phyloP scores from a whole-genome alignment of 1,140 invertebrate species.

The Chrysoperla carnea region DNA sequence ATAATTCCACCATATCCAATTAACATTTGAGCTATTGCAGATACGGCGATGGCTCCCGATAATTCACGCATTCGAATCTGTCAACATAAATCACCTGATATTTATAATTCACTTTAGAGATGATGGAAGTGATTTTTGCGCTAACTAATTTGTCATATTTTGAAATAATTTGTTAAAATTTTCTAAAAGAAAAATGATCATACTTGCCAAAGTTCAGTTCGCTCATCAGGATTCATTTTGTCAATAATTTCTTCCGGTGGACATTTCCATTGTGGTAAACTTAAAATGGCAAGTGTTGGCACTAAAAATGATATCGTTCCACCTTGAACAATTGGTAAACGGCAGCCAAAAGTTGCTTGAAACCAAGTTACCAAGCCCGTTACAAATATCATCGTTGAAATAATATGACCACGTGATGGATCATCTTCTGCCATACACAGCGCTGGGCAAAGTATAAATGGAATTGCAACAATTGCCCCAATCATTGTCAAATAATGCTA shows the following conservation, averaged over 20 bases:
- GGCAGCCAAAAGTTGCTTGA: slow-evolving; percentile 62
- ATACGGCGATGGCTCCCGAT: slow-evolving; percentile 70
- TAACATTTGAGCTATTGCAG: slow-evolving; percentile 59
- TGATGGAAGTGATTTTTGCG: too few species aligned
- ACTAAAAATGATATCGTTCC: slow-evolving; percentile 74
- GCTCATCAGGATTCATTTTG: slow-evolving; percentile 34
- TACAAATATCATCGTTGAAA: slow-evolving; percentile 78
- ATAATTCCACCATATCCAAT: slow-evolving; percentile 52
- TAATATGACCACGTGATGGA: slow-evolving; percentile 60
- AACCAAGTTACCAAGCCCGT: slow-evolving; percentile 68
- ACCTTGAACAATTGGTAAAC: slow-evolving; percentile 44
- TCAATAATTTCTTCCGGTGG: slow-evolving; percentile 32
- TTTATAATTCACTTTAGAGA: too few species aligned
- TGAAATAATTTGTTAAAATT: too few species aligned
- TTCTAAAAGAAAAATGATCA: not conserved
- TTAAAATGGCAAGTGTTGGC: slow-evolving; percentile 67
- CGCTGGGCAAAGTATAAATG: slow-evolving; percentile 62
- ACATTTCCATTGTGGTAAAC: slow-evolving; percentile 61
- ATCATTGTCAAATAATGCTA: slow-evolving; percentile 83
- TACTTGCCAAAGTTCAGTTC: slow-evolving; percentile 49
- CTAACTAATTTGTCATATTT: too few species aligned
- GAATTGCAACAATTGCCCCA: slow-evolving; percentile 67
- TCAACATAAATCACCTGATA: not conserved
- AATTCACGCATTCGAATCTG: slow-evolving; percentile 57
- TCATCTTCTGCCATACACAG: slow-evolving; percentile 68